Base-by-base conservation (phyloP, 2,888 invertebrate genomes). In the Yponomeuta malinellus region DNA sequence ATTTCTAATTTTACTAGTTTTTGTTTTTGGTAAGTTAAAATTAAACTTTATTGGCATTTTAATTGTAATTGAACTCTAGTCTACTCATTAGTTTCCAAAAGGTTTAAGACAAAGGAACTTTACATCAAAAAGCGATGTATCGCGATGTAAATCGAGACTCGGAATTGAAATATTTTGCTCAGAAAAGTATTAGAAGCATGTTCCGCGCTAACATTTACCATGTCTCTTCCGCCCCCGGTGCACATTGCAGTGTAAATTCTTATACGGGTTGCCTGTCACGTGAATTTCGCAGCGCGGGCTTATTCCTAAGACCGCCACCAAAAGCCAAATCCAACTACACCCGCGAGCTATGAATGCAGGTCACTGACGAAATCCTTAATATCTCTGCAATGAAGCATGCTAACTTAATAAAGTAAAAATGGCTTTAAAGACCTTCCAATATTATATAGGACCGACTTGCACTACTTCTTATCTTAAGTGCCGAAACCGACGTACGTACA, bases 231-330 rank as follows among this genome's bases (percentile, higher is more conserved):
- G 52, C 3, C 1, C 52, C 52, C 52, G 52, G 52, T 59, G 52
- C 52, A 31, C 64, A 31, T 64, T 31, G 64, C 80, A 82, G 82
- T 86, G 83, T 83, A 84, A 83, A 88, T 86, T 87, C 83, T 86
- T 84, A 77, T 77, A 77, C 79, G 81, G 81, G 83, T 83, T 83
- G 82, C 82, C 83, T 83, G 86, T 87, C 85, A 84, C 85, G 86
- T 89, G 87, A 89, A 89, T 88, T 89, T 87, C 87, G 77, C 31
- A 76, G 78, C 29, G 71, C 29, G 43, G 52, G 52, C 52, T 59
- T 15, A 59, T 59, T 10, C 31, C 63, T n/a, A 33, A 59, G 43
- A 43, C 43, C 8, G 43, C 43, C 43, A 43, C 43, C 43, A 43
- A 43, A 43, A 43, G 43, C 43, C 43, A 43, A 43, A 43, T 43